These are phyloP conservation scores for Apodemus speciosus DNA, from an alignment of 2,113 vertebrate genomes.

Conservation along the genomic window DNA sequence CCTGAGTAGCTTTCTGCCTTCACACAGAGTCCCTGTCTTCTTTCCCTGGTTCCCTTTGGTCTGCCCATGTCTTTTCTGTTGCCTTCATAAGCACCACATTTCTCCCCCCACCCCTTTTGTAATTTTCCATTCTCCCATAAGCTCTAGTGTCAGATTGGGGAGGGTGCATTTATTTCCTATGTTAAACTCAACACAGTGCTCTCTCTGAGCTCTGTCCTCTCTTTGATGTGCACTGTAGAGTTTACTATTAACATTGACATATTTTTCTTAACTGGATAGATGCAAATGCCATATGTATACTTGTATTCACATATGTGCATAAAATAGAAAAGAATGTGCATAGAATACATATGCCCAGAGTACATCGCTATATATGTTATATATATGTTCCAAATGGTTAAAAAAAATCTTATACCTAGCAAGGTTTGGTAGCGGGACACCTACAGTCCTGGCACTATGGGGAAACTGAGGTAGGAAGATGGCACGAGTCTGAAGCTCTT, in stretches of 20 bases:
- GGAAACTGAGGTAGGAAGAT: neutral
- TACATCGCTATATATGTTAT: neutral
- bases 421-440: neutral
- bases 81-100: neutral
- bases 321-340: neutral
- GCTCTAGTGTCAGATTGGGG: neutral
- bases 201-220: neutral
- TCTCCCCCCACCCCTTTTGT: neutral
- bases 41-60: neutral
- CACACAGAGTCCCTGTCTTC: neutral
- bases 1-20: neutral
- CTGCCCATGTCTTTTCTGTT: neutral
- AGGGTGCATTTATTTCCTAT: neutral
- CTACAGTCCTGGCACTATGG: neutral
- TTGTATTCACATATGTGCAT: neutral
- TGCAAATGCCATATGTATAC: neutral
- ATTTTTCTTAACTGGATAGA: neutral
- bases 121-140: neutral
- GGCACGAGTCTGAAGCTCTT: neutral
- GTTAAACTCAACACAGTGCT: neutral
- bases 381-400: slow-evolving; percentile 6
- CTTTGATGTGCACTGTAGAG: neutral
- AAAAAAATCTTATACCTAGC: no score
- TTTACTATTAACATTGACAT: neutral
- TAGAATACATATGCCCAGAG: neutral